These are phyloP conservation scores for Lithophane leautieri DNA, from an alignment of 2,888 invertebrate genomes.

Conservation along the genomic window DNA sequence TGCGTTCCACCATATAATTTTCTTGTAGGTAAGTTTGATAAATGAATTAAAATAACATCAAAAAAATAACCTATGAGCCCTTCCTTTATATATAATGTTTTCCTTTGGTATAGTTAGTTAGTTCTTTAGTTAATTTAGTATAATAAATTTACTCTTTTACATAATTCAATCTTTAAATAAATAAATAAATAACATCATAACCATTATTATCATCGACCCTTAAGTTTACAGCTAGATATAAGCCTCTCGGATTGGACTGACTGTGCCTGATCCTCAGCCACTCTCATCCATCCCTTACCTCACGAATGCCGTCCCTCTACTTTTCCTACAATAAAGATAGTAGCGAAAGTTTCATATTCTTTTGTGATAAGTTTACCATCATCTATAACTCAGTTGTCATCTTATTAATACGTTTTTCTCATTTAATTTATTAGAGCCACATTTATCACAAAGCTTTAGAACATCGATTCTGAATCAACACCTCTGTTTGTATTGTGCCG, in stretches of 20 bases:
- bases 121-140: no score
- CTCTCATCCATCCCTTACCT: background rate
- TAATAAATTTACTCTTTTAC: no score
- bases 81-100: no score
- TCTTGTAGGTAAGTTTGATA: conserved; percentile 34
- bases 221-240: background rate
- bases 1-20: conserved; percentile 9
- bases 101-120: no score
- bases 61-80: no score
- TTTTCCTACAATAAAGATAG: background rate
- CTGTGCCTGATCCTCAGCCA: background rate
- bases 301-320: no score
- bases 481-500: conserved; percentile 33
- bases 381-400: background rate
- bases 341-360: background rate
- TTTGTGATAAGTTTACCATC: background rate
- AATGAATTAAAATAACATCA: background rate
- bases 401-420: conserved; percentile 7
- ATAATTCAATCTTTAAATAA: no score
- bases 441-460: conserved; percentile 7
- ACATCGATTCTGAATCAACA: conserved; percentile 10
- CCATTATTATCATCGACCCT: background rate
- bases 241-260: background rate
- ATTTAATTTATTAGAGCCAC: background rate
- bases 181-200: background rate